Percentiles rank a stretch among this genome's conserved stretches.
Evolutionary conservation across 2,113 vertebrate genomes (phyloP).

Genomic region (Phocoena phocoena): DNA sequence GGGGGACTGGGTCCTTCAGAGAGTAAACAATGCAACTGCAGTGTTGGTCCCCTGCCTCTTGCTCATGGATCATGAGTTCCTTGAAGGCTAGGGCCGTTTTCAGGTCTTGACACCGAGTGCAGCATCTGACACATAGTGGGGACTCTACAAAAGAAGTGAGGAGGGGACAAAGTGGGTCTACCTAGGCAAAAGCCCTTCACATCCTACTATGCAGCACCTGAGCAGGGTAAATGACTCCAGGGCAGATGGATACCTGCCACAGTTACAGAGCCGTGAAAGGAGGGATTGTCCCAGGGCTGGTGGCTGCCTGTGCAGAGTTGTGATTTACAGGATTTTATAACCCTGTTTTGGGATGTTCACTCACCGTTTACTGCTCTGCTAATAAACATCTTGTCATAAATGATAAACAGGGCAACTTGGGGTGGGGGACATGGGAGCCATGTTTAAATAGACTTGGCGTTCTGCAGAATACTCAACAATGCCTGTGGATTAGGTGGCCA

Average conservation of each 20-base stretch:
- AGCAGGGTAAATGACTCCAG: background rate
- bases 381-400: constrained; percentile 66
- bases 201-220: too few species aligned
- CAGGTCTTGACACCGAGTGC: background rate
- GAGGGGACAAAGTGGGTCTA: background rate
- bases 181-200: background rate
- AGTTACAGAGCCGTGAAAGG: background rate
- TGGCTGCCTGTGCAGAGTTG: background rate
- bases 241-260: background rate
- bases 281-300: background rate
- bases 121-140: background rate
- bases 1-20: background rate
- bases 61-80: background rate
- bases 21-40: background rate
- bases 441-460: constrained; percentile 21
- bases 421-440: background rate
- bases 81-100: background rate
- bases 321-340: constrained; percentile 38
- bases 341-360: constrained; percentile 55
- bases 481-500: background rate
- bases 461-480: background rate
- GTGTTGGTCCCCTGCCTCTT: background rate
- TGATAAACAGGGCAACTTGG: constrained; percentile 22
- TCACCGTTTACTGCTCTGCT: constrained; percentile 36
- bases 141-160: background rate